Conservation (phyloP, 2,888 invertebrate genomes). For the Drosophila phalerata region DNA sequence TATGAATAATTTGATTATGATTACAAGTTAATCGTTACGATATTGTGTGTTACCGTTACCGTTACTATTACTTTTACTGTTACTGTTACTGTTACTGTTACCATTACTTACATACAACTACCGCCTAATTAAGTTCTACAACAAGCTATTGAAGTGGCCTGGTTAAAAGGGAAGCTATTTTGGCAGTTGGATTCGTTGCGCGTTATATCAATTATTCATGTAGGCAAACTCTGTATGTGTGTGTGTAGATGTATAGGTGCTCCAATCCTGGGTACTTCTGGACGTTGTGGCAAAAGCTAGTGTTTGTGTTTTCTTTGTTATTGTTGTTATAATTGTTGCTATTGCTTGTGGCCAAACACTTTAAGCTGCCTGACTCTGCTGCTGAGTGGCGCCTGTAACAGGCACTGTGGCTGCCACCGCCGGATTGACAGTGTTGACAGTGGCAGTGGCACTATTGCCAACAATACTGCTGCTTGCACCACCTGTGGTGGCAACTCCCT, state of each 20-base stretch:
- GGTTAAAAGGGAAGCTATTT: constrained; percentile 71
- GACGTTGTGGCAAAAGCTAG: constrained; percentile 53
- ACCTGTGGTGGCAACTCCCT: constrained; percentile 23
- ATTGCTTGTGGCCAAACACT: constrained; percentile 2
- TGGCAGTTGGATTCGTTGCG: constrained; percentile 81
- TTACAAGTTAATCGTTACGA: constrained; percentile 35
- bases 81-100: constrained; percentile 25
- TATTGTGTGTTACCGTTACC: constrained; percentile 17
- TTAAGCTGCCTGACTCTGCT: constrained; percentile 75
- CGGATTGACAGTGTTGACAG: constrained; percentile 18
- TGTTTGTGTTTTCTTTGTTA: constrained; percentile 27
- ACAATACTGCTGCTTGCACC: constrained; percentile 19
- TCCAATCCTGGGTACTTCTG: constrained; percentile 40
- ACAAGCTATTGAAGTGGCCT: constrained; percentile 69
- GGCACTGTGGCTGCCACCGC: constrained; percentile 41
- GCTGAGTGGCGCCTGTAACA: constrained; percentile 53
- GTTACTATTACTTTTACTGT: constrained; percentile 5
- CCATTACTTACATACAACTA: constrained; percentile 73
- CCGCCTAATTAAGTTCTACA: constrained; percentile 61
- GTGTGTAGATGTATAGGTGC: constrained; percentile 5
- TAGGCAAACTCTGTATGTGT: constrained; percentile 51
- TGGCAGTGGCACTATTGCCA: constrained; percentile 22
- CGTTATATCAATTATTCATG: constrained; percentile 52
- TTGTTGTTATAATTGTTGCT: constrained; percentile 27
- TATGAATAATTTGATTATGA: constrained; percentile 63